Conservation (phyloP, 2,113 vertebrate genomes). For the Tetrao urogallus region DNA sequence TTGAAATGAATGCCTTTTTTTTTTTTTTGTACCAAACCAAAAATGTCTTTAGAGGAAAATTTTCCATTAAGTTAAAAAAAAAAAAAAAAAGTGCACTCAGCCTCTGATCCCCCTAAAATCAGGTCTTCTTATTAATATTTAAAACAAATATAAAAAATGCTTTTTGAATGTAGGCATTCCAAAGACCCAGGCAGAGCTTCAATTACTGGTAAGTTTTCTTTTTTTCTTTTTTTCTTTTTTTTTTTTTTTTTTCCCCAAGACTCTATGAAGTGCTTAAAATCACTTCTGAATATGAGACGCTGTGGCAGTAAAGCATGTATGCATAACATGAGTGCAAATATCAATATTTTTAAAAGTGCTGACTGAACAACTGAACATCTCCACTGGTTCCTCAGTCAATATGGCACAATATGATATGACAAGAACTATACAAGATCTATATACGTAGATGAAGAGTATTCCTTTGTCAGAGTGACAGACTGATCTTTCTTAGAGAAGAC, state of each 20-base stretch:
- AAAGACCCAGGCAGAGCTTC: background rate
- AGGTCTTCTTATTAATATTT: background rate
- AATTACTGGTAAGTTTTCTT: background rate
- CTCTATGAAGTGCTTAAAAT: conserved; percentile 7
- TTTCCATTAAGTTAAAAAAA: background rate
- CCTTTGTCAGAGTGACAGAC: background rate
- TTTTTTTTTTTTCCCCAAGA: background rate
- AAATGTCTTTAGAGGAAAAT: background rate
- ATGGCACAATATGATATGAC: background rate
- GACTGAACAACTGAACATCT: background rate
- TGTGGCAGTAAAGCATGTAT: background rate
- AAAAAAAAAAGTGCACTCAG: background rate
- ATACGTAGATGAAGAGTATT: background rate
- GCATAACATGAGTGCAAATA: background rate
- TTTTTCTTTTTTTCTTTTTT: background rate
- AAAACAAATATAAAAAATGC: background rate
- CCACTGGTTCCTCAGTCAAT: background rate
- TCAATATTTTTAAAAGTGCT: background rate
- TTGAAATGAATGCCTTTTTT: fast-evolving
- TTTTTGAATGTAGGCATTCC: background rate
- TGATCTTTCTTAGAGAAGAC: background rate
- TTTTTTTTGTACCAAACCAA: background rate
- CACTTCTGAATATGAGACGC: background rate
- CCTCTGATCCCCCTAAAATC: background rate
- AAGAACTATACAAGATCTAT: background rate